Percentiles rank a stretch among this genome's conserved stretches.
Evolutionary conservation across 2,113 vertebrate species (phyloP).

Genomic region (Oncorhynchus tshawytscha): DNA sequence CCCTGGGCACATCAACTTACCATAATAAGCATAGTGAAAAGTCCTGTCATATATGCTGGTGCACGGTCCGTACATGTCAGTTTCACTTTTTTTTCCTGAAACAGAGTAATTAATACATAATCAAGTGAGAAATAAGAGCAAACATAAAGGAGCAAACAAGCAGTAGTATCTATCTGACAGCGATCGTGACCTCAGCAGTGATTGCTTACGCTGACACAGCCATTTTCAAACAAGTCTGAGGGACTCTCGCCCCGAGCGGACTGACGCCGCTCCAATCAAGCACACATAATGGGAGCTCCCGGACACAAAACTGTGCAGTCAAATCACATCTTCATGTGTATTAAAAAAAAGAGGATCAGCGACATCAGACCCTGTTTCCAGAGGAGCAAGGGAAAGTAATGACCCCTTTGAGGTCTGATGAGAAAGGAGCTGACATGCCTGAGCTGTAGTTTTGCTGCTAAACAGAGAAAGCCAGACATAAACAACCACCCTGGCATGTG

Average conservation of each 20-base stretch:
- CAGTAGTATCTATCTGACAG: not conserved
- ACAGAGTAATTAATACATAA: conserved; percentile 26
- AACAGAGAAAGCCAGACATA: not conserved
- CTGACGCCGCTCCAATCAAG: not conserved
- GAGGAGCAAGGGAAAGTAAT: not conserved
- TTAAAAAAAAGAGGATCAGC: conserved; percentile 5
- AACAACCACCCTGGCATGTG: not conserved
- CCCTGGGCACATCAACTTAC: conserved; percentile 65
- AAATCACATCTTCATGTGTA: conserved; percentile 11
- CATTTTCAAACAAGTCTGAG: not conserved
- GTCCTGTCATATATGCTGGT: conserved; percentile 86
- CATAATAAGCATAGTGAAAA: conserved; percentile 87
- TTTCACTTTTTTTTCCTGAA: conserved; percentile 86
- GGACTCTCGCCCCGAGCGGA: not conserved
- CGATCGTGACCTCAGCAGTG: not conserved
- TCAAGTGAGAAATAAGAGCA: conserved; percentile 2
- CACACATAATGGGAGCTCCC: conserved; percentile 2
- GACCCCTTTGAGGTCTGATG: not conserved
- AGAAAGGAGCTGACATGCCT: not conserved
- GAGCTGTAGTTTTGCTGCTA: no score
- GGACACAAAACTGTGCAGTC: conserved; percentile 16
- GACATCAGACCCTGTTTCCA: not conserved
- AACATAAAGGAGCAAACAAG: not conserved
- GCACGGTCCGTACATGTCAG: conserved; percentile 91
- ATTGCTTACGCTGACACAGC: not conserved